Conservation (phyloP, 2,113 vertebrate species). For the Triplophysa dalaica region DNA sequence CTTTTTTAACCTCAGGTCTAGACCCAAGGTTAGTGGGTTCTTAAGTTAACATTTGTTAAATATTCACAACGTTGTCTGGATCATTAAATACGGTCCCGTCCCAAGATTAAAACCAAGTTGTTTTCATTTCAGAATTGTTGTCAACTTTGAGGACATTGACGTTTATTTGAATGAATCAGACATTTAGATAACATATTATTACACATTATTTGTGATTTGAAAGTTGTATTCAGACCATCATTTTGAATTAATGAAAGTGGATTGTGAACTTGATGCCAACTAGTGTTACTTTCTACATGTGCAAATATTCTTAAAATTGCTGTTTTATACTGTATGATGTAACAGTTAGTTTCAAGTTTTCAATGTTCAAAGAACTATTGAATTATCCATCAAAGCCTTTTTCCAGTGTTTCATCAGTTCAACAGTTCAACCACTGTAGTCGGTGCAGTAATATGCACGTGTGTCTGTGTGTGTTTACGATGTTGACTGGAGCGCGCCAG, state of each 20-base stretch:
- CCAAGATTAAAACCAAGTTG: not conserved
- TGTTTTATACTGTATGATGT: not conserved
- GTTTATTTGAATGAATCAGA: constrained; percentile 2
- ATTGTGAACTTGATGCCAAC: not conserved
- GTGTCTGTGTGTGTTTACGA: constrained; percentile 29
- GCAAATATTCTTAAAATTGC: too few species aligned
- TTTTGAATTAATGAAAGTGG: not conserved
- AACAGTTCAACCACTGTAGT: not conserved
- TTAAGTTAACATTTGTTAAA: constrained; percentile 6
- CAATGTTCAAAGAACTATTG: not conserved
- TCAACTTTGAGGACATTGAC: not conserved
- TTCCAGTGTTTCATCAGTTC: constrained; percentile 5
- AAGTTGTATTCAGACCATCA: not conserved
- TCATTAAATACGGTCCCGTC: not conserved
- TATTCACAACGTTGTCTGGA: constrained; percentile 12
- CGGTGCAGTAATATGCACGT: not conserved
- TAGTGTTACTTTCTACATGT: too few species aligned
- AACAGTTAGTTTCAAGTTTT: not conserved
- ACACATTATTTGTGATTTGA: not conserved
- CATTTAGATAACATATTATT: not conserved
- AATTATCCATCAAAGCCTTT: constrained; percentile 32
- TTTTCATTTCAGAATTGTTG: not conserved
- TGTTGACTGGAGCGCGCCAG: constrained; percentile 7
- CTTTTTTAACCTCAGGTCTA: not conserved
- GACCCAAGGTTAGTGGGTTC: not conserved